Conservation (phyloP, 2,113 vertebrate genomes). For the Haplochromis vanheusdeni region DNA sequence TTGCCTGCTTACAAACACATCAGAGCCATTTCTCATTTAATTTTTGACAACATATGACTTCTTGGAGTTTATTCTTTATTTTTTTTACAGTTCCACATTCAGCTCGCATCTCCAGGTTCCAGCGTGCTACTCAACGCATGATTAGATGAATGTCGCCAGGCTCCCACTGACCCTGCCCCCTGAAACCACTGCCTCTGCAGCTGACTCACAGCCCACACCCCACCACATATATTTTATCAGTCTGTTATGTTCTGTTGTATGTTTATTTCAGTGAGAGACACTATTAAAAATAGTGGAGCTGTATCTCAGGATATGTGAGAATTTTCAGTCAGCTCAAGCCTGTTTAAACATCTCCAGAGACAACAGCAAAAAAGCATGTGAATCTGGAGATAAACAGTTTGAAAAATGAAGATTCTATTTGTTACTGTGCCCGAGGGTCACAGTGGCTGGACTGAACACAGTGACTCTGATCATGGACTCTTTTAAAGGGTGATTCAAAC, state of each 20-base stretch:
- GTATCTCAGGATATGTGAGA: accelerated
- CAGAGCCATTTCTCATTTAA: neutral
- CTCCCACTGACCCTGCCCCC: accelerated
- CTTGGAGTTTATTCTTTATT: neutral
- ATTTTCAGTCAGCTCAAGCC: accelerated
- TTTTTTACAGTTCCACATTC: neutral
- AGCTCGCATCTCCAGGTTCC: accelerated
- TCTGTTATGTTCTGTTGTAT: neutral
- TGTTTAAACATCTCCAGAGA: neutral
- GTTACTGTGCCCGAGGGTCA: neutral
- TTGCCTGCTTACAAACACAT: neutral
- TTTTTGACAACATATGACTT: accelerated
- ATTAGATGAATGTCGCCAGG: neutral
- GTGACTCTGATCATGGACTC: accelerated
- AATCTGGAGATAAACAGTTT: neutral
- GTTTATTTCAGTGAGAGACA: neutral
- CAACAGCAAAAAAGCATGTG: accelerated
- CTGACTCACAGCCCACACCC: neutral
- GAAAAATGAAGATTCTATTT: neutral
- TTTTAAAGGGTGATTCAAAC: neutral
- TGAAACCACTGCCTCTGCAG: neutral
- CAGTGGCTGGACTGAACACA: neutral
- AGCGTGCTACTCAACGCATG: accelerated
- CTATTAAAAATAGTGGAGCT: accelerated
- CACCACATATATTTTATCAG: neutral